Evolutionary conservation across 2,797 vertebrate species (phyloP).

Genomic region (Channa striata): DNA sequence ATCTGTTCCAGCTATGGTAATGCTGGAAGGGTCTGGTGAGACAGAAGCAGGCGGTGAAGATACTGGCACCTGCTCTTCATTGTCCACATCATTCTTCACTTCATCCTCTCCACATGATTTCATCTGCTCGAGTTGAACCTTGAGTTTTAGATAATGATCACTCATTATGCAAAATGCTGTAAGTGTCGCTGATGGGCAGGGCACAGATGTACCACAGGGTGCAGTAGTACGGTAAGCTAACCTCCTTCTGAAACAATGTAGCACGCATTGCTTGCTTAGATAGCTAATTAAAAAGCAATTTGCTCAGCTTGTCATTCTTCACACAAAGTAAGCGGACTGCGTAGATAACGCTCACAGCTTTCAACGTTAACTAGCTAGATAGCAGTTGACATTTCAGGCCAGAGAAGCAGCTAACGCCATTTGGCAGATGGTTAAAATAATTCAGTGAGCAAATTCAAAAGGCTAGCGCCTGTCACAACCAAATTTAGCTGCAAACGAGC

Average conservation of each 20-base stretch:
- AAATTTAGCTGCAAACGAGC: conserved; percentile 6
- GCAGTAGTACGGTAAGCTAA: conserved; percentile 50
- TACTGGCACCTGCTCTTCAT: conserved; percentile 41
- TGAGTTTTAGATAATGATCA: conserved; percentile 75
- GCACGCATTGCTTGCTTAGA: conserved; percentile 51
- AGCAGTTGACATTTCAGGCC: conserved; percentile 7
- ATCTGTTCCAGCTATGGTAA: conserved; percentile 50
- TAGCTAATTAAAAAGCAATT: conserved; percentile 18
- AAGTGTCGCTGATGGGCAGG: conserved; percentile 40
- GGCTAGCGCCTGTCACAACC: conserved; percentile 20
- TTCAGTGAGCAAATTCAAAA: conserved; percentile 6
- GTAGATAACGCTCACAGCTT: neutral
- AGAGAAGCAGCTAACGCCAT: conserved; percentile 1
- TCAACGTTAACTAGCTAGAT: neutral
- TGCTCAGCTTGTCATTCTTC: neutral
- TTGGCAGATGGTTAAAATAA: conserved; percentile 6
- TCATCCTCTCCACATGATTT: conserved; percentile 64
- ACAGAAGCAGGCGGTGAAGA: conserved; percentile 51
- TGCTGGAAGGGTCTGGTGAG: conserved; percentile 57
- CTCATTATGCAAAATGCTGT: conserved; percentile 69
- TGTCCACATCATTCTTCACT: conserved; percentile 55
- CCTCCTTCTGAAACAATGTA: conserved; percentile 7
- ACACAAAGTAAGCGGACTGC: neutral
- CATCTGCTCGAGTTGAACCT: conserved; percentile 73
- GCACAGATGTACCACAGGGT: conserved; percentile 38